Percentiles rank a stretch among this genome's conserved stretches.
Conservation (phyloP, 92 coral and sea anemone species). For the Phenganax marumi region DNA sequence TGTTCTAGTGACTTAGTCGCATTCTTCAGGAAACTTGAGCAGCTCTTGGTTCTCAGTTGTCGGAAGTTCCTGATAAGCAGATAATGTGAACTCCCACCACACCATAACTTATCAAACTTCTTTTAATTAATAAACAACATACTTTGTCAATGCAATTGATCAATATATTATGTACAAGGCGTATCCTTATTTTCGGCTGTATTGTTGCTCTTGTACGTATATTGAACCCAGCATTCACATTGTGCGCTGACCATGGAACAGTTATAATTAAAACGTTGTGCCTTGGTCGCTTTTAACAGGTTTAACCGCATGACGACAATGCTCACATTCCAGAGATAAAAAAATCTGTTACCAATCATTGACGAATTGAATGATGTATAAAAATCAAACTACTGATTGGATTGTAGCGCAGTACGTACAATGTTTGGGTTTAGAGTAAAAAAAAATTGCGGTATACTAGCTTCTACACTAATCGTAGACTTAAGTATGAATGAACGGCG, state of each 20-base stretch:
- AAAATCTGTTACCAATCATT: background rate
- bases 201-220: too few species aligned
- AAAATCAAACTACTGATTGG: background rate
- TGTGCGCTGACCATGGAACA: background rate
- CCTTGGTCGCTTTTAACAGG: background rate
- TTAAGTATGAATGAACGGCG: too few species aligned
- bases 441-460: too few species aligned
- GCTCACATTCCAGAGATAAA: background rate
- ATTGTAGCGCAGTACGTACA: background rate
- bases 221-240: background rate
- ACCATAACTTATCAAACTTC: background rate
- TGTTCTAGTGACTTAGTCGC: background rate
- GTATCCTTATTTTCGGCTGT: background rate
- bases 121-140: background rate
- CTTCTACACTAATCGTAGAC: too few species aligned
- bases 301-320: conserved; percentile 12
- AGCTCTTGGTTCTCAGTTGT: background rate
- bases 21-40: background rate
- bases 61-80: background rate
- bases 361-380: background rate
- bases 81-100: conserved; percentile 9
- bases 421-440: too few species aligned
- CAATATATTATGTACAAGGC: background rate
- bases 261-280: background rate
- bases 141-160: background rate